Evolutionary conservation across 2,113 vertebrate species (phyloP).

Genomic region (Capreolus pygargus): DNA sequence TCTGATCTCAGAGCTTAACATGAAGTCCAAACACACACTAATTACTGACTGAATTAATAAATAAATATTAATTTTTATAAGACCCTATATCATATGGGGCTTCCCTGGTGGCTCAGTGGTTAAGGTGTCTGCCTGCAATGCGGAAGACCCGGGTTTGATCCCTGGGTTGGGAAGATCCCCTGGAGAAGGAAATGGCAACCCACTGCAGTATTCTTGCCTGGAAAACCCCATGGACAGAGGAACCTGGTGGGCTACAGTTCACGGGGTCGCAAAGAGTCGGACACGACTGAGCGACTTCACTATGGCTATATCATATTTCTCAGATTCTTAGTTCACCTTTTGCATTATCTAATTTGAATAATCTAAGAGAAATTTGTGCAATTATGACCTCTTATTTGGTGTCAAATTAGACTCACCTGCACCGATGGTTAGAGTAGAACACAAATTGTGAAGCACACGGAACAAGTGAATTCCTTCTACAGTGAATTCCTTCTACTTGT

Average conservation of each 20-base stretch:
- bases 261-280: no score
- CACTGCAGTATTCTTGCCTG: no score
- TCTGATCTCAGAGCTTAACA: background rate
- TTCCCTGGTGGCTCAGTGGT: no score
- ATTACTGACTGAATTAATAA: background rate
- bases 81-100: background rate
- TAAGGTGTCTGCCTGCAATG: no score
- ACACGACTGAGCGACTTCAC: no score
- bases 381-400: background rate
- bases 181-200: no score
- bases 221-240: no score
- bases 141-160: no score
- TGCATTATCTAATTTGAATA: background rate
- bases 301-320: background rate
- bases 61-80: background rate
- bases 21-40: background rate
- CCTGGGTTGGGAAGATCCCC: no score
- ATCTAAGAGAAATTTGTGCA: background rate
- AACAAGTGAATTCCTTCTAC: background rate
- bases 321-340: background rate
- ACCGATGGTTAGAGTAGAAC: background rate
- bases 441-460: background rate
- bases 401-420: background rate
- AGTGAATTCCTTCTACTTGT: background rate
- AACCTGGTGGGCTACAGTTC: no score